Base-by-base conservation (phyloP, 2,797 vertebrate species). In the Scleropages formosus region DNA sequence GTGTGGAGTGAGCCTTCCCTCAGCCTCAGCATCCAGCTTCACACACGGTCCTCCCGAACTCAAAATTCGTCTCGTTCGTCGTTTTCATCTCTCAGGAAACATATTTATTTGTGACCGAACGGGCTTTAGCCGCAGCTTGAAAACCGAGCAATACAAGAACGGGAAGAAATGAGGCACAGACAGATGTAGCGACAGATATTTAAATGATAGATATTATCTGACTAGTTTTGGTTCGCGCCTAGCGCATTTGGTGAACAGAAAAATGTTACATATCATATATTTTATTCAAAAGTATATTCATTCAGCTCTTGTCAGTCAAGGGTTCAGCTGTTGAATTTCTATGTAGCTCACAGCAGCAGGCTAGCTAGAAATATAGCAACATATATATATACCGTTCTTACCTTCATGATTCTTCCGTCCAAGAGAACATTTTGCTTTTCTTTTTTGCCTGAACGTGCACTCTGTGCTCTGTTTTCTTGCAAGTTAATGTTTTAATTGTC, bases 141-240 rank as follows among this genome's bases (percentile, higher is more conserved):
- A 69, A 80, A 79, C 63, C 49, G 22, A 83, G 83, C 82, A 83
- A 80, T 80, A 80, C 72, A n/a, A n/a, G n/a, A n/a, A n/a, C n/a
- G n/a, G 76, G 75, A 67, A 72, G 31, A 49, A 81, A 60, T 31
- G 49, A 77, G 75, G 67, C 75, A 76, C 77, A 77, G 73, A 76
- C 77, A 77, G 73, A 74, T 79, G 71, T 79, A 77, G 56, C 59
- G 27, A 67, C 65, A 70, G 51, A 60, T 13, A 69, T 69, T 12
- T 24, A n/a, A 61, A 47, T 75, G 67, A 53, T 16, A 60, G 72
- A 58, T 64, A 8, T 56, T 22, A 39, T 24, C 58, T 51, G 62
- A 62, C 44, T n/a, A n/a, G n/a, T n/a, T n/a, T n/a, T n/a, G n/a
- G n/a, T n/a, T n/a, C n/a, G n/a, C n/a, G n/a, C 27, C 46, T 22